Base-by-base conservation (phyloP, 2,888 invertebrate genomes). In the Limnephilus lunatus region DNA sequence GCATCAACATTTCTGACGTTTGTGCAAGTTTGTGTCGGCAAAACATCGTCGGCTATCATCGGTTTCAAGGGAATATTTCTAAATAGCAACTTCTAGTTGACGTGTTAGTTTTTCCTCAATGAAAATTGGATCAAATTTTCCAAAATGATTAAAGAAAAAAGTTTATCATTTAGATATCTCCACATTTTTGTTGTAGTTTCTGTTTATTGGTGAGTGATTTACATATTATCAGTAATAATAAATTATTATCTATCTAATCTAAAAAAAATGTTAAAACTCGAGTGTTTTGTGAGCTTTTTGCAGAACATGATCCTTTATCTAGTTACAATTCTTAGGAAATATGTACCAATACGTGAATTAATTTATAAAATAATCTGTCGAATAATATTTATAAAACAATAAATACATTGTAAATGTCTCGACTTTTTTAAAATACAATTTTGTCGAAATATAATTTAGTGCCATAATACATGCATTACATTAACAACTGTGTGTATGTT, bases 171-270 rank as follows among this genome's bases (percentile, higher is more conserved):
- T 19, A 97, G 97, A 95, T 98, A 98, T 95, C 95, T 97, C 9
- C 97, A 97, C 94, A 98, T 98, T 94, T 97, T 97, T 94, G 94
- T 97, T 90, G 98, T 98, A 9, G 98, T 98, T 81, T 95, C 97
- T 89, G 96, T 97, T 94, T 98, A 98, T 95, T 98, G 98, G 98
- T 98, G 95, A 96, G 96, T 94, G 93, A 31, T 53, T 83, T 32
- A 86, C 81, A 68, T 85, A 32, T 81, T 91, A 31, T 68, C 1
- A 25, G n/a, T 85, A 82, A 82, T 31, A 81, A 30, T 14, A 48
- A 48, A 48, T 82, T 32, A 32, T 82, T 82, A 31, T 30, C 19
- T 82, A 15, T 82, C 32, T 85, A 85, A 32, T 85, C 85, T 44
- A 14, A 48, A 15, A 14, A 3, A 19, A 39, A 19, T 53, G 5